Percentiles rank a stretch among this genome's conserved stretches.
phyloP scores from a whole-genome alignment of 2,113 vertebrate genomes.

The Cebus imitator region DNA sequence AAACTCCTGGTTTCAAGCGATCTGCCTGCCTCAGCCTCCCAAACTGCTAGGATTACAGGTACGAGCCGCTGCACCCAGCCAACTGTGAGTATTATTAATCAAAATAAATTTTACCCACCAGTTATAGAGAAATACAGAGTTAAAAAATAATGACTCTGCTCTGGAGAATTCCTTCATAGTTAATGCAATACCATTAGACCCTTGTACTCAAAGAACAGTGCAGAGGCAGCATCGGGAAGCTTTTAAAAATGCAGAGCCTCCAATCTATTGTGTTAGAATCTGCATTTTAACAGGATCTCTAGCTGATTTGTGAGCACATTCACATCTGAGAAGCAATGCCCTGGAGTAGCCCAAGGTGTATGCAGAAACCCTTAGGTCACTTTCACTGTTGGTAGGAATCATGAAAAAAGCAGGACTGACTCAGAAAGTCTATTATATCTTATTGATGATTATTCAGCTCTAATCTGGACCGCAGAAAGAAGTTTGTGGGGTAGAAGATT shows the following conservation, averaged over 20 bases:
- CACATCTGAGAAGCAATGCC: not conserved
- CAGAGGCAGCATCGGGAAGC: not conserved
- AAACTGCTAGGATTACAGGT: too few relatives aligned
- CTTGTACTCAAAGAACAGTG: not conserved
- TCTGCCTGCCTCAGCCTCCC: too few relatives aligned
- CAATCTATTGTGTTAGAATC: not conserved
- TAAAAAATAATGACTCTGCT: not conserved
- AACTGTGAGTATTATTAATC: not conserved
- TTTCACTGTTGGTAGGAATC: not conserved
- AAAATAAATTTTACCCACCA: not conserved
- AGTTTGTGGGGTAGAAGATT: fast-evolving
- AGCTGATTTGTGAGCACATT: not conserved
- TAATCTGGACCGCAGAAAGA: not conserved
- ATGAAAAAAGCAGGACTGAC: not conserved
- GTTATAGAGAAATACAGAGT: not conserved
- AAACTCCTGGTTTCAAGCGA: too few relatives aligned
- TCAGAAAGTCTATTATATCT: not conserved
- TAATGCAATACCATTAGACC: not conserved
- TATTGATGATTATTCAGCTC: not conserved
- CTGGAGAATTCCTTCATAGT: not conserved
- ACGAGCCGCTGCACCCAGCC: too few relatives aligned
- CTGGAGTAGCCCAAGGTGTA: too few relatives aligned
- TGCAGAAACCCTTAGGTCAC: not conserved
- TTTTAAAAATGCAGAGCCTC: not conserved
- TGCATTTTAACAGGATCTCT: not conserved